Evolutionary conservation across 2,113 vertebrate species (phyloP), one percentile per base, ranked within the genome.

Genomic region (Buteo buteo): DNA sequence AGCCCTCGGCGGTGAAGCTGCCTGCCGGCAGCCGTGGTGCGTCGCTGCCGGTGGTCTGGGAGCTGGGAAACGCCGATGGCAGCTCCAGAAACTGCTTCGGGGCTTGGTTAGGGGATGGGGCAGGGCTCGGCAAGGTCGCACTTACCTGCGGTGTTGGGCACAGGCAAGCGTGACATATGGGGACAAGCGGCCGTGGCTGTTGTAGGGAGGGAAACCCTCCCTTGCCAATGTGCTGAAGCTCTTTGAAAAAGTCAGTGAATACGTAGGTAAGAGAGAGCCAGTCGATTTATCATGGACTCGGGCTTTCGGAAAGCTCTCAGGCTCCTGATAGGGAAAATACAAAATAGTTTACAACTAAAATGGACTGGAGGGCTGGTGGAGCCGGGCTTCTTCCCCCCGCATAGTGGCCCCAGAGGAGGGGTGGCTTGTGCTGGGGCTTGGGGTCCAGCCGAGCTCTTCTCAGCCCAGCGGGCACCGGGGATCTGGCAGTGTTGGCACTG

Each of bases 171-270:
- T 22, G 44, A 59, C 21, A 1, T 22, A 3, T 3, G 32, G 64
- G 34, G 50, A 59, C 2, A 4, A 21, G 38, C 1, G 9, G 38
- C 45, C 0, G 0, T 45, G 71, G 65, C 49, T n/a, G 44, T 28
- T 11, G 34, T 3, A 13, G 21, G 10, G 65, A 52, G 45, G 52
- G 50, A 52, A 93, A 42, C 11, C 20, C 8, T 70, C 61, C 67
- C 42, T 13, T 54, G 21, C 38, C 50, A 5, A 2, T 42, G 26
- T 77, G 38, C 64, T 59, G 76, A 28, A 47, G 58, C n/a, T 47
- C 57, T 90, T 69, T 22, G 36, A 28, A 42, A 28, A 29, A 40
- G 55, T 49, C 40, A 5, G 13, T 36, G 47, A 57, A 34, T 22
- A 4, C 0, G 0, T 15, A 45, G 32, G 9, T 71, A 24, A 71